Evolutionary conservation across 2,888 invertebrate species (phyloP), one percentile per base, ranked within the genome.

Genomic region (Meghimatium bilineatum): DNA sequence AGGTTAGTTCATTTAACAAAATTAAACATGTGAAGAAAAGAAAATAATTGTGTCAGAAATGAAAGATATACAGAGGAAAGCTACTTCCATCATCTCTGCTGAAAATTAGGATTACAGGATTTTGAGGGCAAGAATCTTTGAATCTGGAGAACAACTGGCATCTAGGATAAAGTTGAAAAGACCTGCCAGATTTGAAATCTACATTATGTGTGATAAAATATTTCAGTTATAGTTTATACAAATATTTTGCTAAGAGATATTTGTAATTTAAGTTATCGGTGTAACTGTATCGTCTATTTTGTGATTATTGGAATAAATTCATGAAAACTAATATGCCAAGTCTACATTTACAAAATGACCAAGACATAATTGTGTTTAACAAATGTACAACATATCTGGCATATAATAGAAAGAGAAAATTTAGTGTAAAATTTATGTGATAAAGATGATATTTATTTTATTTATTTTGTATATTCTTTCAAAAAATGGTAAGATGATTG

Each of bases 1-100:
- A 72, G 72, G 72, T 72, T 72, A 72, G 72, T 44, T 44, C 72
- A 44, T 29, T 44, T 44, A 72, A 72, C 5, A 12, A 49, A 72
- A n/a, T 44, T 23, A 32, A 32, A n/a, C 38, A 71, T 0, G 2
- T 26, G 26, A 10, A 71, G 8, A 49, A n/a, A 49, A 14, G 44
- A 8, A 20, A 69, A 17, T 12, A 38, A 12, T 5, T 38, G 1
- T 26, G 23, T 3, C 38, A 38, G 20, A 38, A 44, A 29, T 72
- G 44, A 44, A 72, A 29, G 72, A n/a, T 10, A 72, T 3, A 49
- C 34, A 2, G 23, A 49, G 12, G 44, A 44, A 44, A 49, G 12
- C 20, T 12, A 44, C 44, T 44, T 49, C 72, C 49, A 72, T 3
- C 14, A n/a, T 49, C 17, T n/a, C 26, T 44, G 44, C 44, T n/a